Percentiles rank a stretch among this genome's conserved stretches.
Conservation (phyloP, 1,140 invertebrate genomes). For the Idris sp. region DNA sequence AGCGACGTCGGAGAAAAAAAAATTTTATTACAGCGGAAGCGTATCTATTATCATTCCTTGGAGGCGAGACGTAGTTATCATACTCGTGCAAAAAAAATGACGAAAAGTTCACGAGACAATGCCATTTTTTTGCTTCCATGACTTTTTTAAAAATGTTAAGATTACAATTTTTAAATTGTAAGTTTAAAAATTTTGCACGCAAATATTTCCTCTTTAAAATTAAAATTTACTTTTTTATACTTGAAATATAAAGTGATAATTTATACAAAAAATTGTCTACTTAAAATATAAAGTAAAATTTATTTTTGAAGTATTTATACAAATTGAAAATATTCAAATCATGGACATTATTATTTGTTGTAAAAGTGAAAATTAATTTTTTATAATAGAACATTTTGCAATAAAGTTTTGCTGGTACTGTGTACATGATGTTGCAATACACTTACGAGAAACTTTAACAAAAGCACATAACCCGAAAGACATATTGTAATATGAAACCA, state of each 20-base stretch:
- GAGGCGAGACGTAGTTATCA: conserved; percentile 42
- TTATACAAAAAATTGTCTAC: no score
- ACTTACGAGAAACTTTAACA: conserved; percentile 41
- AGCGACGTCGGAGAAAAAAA: conserved; percentile 42
- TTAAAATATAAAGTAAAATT: no score
- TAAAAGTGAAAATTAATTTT: neutral
- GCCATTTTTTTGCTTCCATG: conserved; percentile 44
- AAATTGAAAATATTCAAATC: neutral
- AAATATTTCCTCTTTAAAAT: no score
- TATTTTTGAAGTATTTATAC: neutral
- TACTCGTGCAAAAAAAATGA: conserved; percentile 28
- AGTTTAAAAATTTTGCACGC: no score
- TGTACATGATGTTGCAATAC: conserved; percentile 16
- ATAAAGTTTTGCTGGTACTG: conserved; percentile 34
- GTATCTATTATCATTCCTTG: conserved; percentile 50
- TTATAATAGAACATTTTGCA: conserved; percentile 1
- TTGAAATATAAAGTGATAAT: neutral
- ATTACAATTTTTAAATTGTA: conserved; percentile 1
- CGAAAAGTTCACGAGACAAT: no score
- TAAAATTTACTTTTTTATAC: no score
- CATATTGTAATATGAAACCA: conserved; percentile 42
- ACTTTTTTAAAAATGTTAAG: no score
- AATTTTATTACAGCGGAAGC: conserved; percentile 51
- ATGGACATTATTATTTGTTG: no score
- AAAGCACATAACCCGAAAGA: conserved; percentile 29